Percentiles rank a stretch among this genome's conserved stretches.
Conservation (phyloP, 2,888 invertebrate genomes). For the Drosophila conformis region DNA sequence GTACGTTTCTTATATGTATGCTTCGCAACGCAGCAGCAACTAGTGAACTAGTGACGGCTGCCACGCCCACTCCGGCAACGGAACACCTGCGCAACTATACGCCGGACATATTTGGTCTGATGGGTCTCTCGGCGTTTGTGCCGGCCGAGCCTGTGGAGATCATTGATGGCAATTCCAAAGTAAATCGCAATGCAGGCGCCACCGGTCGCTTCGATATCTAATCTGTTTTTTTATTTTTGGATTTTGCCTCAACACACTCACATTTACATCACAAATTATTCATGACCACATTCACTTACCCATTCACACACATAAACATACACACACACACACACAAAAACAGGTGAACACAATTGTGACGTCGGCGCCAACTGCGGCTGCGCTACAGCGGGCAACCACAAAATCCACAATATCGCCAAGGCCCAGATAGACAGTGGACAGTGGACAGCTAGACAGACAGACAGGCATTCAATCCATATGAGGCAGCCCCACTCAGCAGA, state of each 20-base stretch:
- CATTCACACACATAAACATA: constrained; percentile 27
- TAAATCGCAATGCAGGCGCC: constrained; percentile 81
- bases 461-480: constrained; percentile 20
- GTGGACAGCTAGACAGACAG: constrained; percentile 59
- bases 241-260: constrained; percentile 35
- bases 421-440: constrained; percentile 72
- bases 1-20: neutral
- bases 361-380: constrained; percentile 66
- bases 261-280: neutral
- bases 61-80: constrained; percentile 59
- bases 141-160: constrained; percentile 87
- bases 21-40: constrained; percentile 13
- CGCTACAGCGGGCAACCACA: constrained; percentile 52
- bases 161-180: constrained; percentile 89
- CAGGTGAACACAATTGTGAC: constrained; percentile 82
- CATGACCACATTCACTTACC: constrained; percentile 14
- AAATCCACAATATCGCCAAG: constrained; percentile 79
- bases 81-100: constrained; percentile 69
- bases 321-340: constrained; percentile 18
- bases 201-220: constrained; percentile 52
- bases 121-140: constrained; percentile 86
- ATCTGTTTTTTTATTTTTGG: constrained; percentile 51
- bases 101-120: constrained; percentile 85
- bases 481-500: constrained; percentile 8
- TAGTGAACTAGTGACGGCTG: constrained; percentile 44